Percentiles rank a stretch among this genome's conserved stretches.
Conservation (phyloP, 2,113 vertebrate genomes). For the Ibidorhyncha struthersii region DNA sequence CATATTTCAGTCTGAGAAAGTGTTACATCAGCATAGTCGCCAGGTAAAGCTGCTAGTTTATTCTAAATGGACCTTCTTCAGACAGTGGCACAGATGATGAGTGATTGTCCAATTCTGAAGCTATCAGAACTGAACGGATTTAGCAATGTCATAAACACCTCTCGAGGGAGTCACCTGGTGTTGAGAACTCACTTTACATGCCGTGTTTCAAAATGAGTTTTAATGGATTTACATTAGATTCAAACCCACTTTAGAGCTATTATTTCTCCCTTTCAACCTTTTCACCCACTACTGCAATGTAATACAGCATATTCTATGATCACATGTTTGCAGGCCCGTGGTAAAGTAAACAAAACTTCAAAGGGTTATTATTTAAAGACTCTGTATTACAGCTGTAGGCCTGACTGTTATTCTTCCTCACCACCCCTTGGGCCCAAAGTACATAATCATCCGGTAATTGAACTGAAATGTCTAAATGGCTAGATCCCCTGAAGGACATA, state of each 20-base stretch:
- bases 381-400: neutral
- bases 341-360: slow-evolving; percentile 49
- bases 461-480: slow-evolving; percentile 71
- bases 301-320: neutral
- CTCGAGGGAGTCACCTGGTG: slow-evolving; percentile 63
- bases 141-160: slow-evolving; percentile 65
- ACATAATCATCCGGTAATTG: slow-evolving; percentile 76
- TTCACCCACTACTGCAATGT: neutral
- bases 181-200: slow-evolving; percentile 41
- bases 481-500: slow-evolving; percentile 75
- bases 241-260: neutral
- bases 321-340: neutral
- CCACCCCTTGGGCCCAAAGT: slow-evolving; percentile 74
- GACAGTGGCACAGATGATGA: slow-evolving; percentile 50
- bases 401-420: slow-evolving; percentile 73
- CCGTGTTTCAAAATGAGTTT: slow-evolving; percentile 17
- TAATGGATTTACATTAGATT: slow-evolving; percentile 31
- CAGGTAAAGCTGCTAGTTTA: slow-evolving; percentile 21
- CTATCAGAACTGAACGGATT: slow-evolving; percentile 61
- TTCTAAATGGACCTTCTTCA: slow-evolving; percentile 51
- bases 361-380: slow-evolving; percentile 29
- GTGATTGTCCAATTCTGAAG: slow-evolving; percentile 63
- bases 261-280: slow-evolving; percentile 1
- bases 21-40: slow-evolving; percentile 19
- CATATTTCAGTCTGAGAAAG: neutral